Base-by-base conservation (phyloP, 1,140 invertebrate genomes). In the Apis florea region DNA sequence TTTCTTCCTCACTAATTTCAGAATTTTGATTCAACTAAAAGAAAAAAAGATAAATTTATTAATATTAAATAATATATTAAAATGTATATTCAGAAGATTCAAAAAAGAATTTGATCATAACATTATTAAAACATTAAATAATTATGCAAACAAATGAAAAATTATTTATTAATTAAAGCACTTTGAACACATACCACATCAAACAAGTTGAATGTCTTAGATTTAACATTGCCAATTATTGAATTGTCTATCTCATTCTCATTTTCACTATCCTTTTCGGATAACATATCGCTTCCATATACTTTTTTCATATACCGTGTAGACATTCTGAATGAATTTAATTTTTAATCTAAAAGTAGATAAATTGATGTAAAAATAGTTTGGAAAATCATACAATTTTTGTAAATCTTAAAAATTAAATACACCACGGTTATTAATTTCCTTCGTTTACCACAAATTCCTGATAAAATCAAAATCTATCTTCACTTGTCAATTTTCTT, bases 61-160 rank as follows among this genome's bases (percentile, higher is more conserved):
- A 63, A 90, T 90, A 87, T 89, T 90, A 88, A 81, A 88, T 8
- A 88, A 79, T 79, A 53, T 54, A 88, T 10, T 93, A 95, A 31
- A n/a, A 0, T 67, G 12, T n/a, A 69, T 31, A n/a, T 58, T 40
- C 1, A 17, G 12, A 11, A 24, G 49, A 40, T 47, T 51, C 31
- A 6, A 12, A 6, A 21, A 26, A 51, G 31, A 54, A 17, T 58
- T 12, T 58, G 8, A 53, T 3, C 12, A 40, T 9, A 24, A 67
- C 15, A 24, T 51, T 1, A 2, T 47, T 56, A 51, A 67, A 80
- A 67, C 5, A 8, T 1, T 26, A 49, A 51, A 3, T 67, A n/a
- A 67, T 68, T 6, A 5, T 26, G 51, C n/a, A 15, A 21, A 61
- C 9, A 40, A 56, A 71, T 13, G 19, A 12, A 31, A 12, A 31